A percentile compares a stretch with the other conserved stretches of the same genome.
Evolutionary conservation across 2,888 invertebrate genomes (phyloP).

Genomic region (Lymantria dispar): DNA sequence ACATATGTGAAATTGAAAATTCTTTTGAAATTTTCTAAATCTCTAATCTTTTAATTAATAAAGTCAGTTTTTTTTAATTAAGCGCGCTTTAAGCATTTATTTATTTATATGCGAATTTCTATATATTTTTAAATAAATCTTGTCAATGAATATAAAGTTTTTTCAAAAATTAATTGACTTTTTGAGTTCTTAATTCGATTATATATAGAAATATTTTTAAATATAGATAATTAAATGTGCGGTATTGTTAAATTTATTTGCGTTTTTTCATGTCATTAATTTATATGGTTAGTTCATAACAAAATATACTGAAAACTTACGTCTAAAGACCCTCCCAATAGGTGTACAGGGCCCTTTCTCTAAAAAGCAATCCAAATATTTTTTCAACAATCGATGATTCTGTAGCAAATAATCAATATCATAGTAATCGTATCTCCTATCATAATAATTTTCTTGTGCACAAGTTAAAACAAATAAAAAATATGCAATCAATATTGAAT

Average conservation of each 20-base stretch:
- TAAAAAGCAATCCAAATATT: constrained; percentile 85
- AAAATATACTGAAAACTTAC: constrained; percentile 42
- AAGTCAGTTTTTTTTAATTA: too few species aligned
- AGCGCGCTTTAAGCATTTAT: too few species aligned
- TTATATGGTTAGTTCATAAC: not conserved
- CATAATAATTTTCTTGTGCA: constrained; percentile 48
- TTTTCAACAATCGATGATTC: constrained; percentile 85
- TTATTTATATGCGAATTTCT: too few species aligned
- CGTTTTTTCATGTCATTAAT: not conserved
- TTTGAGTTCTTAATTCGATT: too few species aligned
- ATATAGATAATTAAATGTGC: too few species aligned
- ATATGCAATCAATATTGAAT: constrained; percentile 10
- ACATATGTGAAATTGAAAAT: too few species aligned
- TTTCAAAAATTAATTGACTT: too few species aligned
- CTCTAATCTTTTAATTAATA: too few species aligned
- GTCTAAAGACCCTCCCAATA: constrained; percentile 57
- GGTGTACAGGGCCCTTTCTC: constrained; percentile 62
- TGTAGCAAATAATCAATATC: constrained; percentile 85
- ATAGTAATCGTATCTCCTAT: constrained; percentile 83
- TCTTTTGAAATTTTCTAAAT: too few species aligned
- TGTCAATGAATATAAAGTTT: too few species aligned
- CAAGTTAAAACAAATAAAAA: constrained; percentile 17
- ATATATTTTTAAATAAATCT: too few species aligned
- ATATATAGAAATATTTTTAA: too few species aligned
- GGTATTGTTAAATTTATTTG: not conserved